Evolutionary conservation across 2,797 vertebrate species (phyloP).

Genomic region (Eospalax fontanierii): DNA sequence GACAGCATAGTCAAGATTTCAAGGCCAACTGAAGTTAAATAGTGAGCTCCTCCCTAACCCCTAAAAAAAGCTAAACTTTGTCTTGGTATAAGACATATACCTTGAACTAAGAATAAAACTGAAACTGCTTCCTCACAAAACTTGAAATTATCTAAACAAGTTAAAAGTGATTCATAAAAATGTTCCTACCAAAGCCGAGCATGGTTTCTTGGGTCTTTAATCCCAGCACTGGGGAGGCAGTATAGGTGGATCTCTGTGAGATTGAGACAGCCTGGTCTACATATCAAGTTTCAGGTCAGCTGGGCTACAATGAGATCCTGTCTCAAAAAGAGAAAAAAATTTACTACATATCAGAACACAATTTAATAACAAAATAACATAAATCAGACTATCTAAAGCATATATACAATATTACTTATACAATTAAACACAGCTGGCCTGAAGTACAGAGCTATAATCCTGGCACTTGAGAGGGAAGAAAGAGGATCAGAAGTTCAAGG

Average conservation of each 20-base stretch:
- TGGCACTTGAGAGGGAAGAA: neutral
- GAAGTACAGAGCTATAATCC: neutral
- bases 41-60: neutral
- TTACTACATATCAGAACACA: neutral
- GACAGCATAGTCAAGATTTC: neutral
- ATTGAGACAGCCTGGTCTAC: no score
- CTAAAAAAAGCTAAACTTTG: neutral
- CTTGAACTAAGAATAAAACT: neutral
- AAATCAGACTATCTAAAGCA: neutral
- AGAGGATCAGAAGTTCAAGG: neutral
- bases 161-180: neutral
- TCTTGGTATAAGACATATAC: neutral
- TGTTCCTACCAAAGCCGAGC: neutral
- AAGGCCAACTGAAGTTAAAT: neutral
- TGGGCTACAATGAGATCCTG: no score
- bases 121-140: conserved; percentile 29
- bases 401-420: neutral
- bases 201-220: no score
- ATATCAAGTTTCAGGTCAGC: no score
- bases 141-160: neutral
- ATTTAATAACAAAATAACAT: neutral
- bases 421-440: neutral
- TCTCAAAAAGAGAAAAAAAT: neutral
- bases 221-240: no score
- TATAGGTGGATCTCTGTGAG: no score